Conservation (phyloP, 2,888 invertebrate genomes). For the Patella depressa region DNA sequence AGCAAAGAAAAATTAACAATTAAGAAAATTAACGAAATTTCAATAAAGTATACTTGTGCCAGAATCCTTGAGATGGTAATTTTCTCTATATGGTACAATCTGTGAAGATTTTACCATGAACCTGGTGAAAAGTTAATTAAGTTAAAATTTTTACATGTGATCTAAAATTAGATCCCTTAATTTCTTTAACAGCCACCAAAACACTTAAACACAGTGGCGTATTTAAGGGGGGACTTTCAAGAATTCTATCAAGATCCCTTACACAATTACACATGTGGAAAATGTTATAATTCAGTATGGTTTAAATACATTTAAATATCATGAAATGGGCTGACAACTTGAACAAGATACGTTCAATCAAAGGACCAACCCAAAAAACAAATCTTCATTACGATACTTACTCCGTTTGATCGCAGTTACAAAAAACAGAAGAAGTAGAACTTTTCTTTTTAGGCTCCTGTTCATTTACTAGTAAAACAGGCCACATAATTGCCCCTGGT, state of each 20-base stretch:
- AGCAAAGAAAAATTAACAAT: constrained; percentile 10
- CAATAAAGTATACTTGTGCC: constrained; percentile 8
- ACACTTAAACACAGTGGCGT: constrained; percentile 11
- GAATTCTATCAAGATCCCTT: constrained; percentile 6
- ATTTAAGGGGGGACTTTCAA: constrained; percentile 6
- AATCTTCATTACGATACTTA: constrained; percentile 1
- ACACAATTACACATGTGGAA: constrained; percentile 10
- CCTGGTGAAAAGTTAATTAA: constrained; percentile 6
- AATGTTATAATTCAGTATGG: constrained; percentile 11
- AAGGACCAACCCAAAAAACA: background rate
- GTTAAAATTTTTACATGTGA: constrained; percentile 7
- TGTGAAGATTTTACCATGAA: constrained; percentile 7
- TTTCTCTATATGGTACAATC: constrained; percentile 1
- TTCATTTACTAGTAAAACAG: constrained; percentile 1
- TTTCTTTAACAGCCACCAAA: constrained; percentile 3
- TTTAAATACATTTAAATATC: constrained; percentile 4
- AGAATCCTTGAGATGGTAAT: constrained; percentile 9
- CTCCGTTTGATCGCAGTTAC: constrained; percentile 6
- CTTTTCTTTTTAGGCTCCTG: constrained; percentile 5
- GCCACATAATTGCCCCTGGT: constrained; percentile 10
- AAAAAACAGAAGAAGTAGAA: constrained; percentile 9
- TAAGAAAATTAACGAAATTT: constrained; percentile 13
- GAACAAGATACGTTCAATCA: constrained; percentile 10
- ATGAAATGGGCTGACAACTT: constrained; percentile 10
- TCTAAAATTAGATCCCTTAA: constrained; percentile 1